Conservation (phyloP, 2,797 vertebrate genomes). For the Danio tinwini region DNA sequence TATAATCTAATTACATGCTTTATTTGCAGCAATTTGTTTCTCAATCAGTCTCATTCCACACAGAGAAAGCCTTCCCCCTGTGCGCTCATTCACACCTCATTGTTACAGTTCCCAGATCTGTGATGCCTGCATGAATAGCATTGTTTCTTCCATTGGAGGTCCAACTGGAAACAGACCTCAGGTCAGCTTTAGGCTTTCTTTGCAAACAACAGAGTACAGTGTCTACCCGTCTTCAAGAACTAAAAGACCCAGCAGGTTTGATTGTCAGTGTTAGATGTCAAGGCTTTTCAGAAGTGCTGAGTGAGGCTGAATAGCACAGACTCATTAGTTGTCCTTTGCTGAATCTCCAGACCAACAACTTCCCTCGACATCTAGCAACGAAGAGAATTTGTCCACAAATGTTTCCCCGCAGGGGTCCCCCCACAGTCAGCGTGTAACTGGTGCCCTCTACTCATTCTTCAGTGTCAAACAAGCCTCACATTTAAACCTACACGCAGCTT, state of each 20-base stretch:
- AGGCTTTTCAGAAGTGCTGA: slow-evolving; percentile 43
- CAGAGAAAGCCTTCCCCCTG: slow-evolving; percentile 84
- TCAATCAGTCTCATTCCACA: slow-evolving; percentile 90
- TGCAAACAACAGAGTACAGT: slow-evolving; percentile 43
- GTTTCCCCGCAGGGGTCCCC: slow-evolving; percentile 46
- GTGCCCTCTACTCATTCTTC: slow-evolving; percentile 46
- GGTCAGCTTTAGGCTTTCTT: slow-evolving; percentile 21
- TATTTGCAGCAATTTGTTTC: slow-evolving; percentile 98
- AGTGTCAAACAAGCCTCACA: slow-evolving; percentile 54
- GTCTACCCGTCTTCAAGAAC: slow-evolving; percentile 6
- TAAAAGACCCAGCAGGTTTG: slow-evolving; percentile 42
- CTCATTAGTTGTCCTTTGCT: slow-evolving; percentile 3
- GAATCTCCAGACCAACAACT: slow-evolving; percentile 30
- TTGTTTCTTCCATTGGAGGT: slow-evolving; percentile 14
- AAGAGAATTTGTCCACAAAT: slow-evolving; percentile 39
- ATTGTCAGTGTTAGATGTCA: slow-evolving; percentile 43
- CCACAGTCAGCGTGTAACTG: slow-evolving; percentile 37
- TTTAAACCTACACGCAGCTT: slow-evolving; percentile 42
- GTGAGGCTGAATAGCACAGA: slow-evolving; percentile 37
- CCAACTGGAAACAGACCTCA: slow-evolving; percentile 45
- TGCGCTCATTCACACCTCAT: slow-evolving; percentile 83
- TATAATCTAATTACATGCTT: slow-evolving; percentile 99
- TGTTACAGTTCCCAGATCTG: slow-evolving; percentile 78
- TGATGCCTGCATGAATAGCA: slow-evolving; percentile 34
- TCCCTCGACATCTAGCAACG: neutral